Conservation (phyloP, 2,797 vertebrate genomes). For the Gadopsis bispinosus region DNA sequence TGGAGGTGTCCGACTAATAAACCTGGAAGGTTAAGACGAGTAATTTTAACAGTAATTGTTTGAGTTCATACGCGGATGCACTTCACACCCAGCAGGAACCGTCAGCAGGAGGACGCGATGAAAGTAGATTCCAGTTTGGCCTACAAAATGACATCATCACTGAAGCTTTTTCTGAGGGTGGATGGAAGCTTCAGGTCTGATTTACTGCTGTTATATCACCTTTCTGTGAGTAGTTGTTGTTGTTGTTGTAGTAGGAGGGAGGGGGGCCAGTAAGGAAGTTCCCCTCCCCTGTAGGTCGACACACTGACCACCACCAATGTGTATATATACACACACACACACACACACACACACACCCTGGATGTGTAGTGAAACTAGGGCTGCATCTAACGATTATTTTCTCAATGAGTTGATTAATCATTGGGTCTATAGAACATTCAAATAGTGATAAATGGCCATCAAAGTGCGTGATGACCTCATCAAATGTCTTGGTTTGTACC, state of each 20-base stretch:
- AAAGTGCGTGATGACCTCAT: too few species aligned
- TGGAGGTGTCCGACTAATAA: background rate
- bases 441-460: too few species aligned
- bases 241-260: background rate
- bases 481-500: too few species aligned
- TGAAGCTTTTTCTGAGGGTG: conserved; percentile 25
- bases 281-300: conserved; percentile 23
- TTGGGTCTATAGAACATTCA: too few species aligned
- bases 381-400: too few species aligned
- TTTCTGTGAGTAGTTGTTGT: background rate
- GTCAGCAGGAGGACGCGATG: background rate
- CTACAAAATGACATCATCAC: conserved; percentile 26
- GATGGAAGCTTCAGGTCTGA: conserved; percentile 3
- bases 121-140: background rate
- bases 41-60: too few species aligned
- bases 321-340: background rate
- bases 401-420: too few species aligned
- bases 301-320: conserved; percentile 13
- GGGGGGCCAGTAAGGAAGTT: conserved; percentile 29
- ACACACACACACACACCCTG: background rate
- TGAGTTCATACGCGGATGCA: background rate
- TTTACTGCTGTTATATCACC: conserved; percentile 19
- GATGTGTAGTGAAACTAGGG: conserved; percentile 4
- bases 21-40: background rate
- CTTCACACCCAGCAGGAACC: background rate